Evolutionary conservation across 2,888 invertebrate species (phyloP).

Genomic region (Aporophyla lueneburgensis): DNA sequence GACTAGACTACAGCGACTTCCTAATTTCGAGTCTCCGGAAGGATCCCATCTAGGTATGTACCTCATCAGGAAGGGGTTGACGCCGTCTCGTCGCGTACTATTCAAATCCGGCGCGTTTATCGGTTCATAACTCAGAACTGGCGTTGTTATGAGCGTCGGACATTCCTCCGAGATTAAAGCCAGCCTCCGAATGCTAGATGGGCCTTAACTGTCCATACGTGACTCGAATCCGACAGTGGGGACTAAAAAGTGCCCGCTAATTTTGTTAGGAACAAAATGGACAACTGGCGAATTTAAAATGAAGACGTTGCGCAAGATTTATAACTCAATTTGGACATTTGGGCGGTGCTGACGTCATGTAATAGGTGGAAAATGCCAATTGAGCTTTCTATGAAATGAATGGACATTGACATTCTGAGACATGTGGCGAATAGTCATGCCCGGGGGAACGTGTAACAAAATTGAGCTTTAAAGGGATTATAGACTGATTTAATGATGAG

Average conservation of each 20-base stretch:
- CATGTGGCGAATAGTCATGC: conserved; percentile 43
- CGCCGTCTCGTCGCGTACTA: conserved; percentile 79
- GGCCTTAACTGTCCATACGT: conserved; percentile 80
- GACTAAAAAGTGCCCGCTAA: conserved; percentile 81
- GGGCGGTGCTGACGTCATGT: conserved; percentile 61
- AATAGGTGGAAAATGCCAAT: conserved; percentile 65
- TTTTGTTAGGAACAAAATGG: conserved; percentile 75
- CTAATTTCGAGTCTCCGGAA: conserved; percentile 67
- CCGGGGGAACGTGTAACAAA: conserved; percentile 44
- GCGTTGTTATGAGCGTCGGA: conserved; percentile 81
- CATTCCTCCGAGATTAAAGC: conserved; percentile 87
- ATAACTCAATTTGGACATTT: conserved; percentile 77
- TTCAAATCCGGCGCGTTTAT: conserved; percentile 86
- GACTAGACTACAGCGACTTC: conserved; percentile 61
- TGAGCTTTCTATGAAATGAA: conserved; percentile 53
- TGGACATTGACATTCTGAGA: conserved; percentile 55
- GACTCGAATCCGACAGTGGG: conserved; percentile 74
- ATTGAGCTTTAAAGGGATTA: conserved; percentile 44
- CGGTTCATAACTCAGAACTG: conserved; percentile 84
- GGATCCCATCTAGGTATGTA: conserved; percentile 68
- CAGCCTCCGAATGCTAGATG: conserved; percentile 72
- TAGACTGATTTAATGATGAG: conserved; percentile 60
- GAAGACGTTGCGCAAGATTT: conserved; percentile 75
- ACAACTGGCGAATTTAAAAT: conserved; percentile 78
- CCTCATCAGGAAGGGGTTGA: conserved; percentile 73